A percentile compares a stretch with the other conserved stretches of the same genome.
Evolutionary conservation across 2,113 vertebrate genomes (phyloP).

Genomic region (Agelaius tricolor): DNA sequence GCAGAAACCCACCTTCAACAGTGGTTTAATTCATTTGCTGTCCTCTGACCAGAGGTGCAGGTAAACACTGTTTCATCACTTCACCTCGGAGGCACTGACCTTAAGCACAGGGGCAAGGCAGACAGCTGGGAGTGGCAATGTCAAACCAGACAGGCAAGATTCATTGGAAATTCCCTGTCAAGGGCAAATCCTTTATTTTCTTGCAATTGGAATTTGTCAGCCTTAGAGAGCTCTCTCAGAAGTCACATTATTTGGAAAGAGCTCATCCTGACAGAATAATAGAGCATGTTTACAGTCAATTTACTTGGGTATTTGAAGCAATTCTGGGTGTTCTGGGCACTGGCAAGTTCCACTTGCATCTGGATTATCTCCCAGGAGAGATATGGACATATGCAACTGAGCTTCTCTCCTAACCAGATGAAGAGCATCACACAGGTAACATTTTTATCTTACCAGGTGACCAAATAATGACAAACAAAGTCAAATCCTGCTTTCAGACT

Average conservation of each 20-base stretch:
- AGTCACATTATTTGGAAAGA: background rate
- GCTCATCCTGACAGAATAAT: background rate
- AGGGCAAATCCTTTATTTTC: background rate
- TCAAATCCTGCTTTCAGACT: background rate
- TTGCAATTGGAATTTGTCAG: background rate
- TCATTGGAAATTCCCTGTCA: conserved; percentile 12
- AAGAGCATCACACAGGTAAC: background rate
- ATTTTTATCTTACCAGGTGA: background rate
- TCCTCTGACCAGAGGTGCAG: background rate
- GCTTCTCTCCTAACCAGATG: background rate
- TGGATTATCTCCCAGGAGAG: background rate
- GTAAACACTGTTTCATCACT: background rate
- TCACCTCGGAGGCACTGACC: background rate
- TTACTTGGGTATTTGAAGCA: background rate
- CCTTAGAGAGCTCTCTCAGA: background rate
- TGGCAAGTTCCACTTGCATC: background rate
- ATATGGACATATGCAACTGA: background rate
- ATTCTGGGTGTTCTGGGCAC: background rate
- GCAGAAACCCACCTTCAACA: background rate
- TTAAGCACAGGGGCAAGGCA: background rate
- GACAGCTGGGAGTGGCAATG: background rate
- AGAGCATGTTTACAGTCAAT: background rate
- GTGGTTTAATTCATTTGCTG: background rate
- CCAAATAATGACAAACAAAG: background rate
- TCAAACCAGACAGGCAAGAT: conserved; percentile 46